Evolutionary conservation across 2,797 vertebrate species (phyloP).

Genomic region (Epinephelus malabaricus): DNA sequence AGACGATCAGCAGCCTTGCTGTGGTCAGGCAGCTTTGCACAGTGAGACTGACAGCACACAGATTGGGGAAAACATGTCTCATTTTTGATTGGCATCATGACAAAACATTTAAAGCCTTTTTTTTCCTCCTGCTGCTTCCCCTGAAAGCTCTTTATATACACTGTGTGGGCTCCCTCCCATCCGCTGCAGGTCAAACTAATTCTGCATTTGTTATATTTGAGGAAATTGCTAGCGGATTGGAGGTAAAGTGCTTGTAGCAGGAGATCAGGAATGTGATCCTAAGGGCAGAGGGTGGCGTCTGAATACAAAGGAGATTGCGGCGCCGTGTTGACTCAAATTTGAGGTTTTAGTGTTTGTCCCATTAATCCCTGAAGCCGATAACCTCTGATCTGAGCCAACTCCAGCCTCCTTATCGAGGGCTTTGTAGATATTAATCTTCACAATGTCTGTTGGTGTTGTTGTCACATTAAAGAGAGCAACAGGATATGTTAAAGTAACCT

Average conservation of each 20-base stretch:
- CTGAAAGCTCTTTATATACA: slow-evolving; percentile 41
- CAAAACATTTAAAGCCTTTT: slow-evolving; percentile 50
- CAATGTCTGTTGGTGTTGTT: slow-evolving; percentile 10
- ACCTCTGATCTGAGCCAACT: slow-evolving; percentile 46
- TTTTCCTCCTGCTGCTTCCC: slow-evolving; percentile 18
- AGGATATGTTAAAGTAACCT: slow-evolving; percentile 15
- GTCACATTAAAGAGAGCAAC: slow-evolving; percentile 36
- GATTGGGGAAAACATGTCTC: slow-evolving; percentile 50
- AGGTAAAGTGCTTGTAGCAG: slow-evolving; percentile 59
- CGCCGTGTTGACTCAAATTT: slow-evolving; percentile 48
- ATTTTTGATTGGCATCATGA: slow-evolving; percentile 62
- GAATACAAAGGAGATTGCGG: slow-evolving; percentile 61
- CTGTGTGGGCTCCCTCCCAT: slow-evolving; percentile 31
- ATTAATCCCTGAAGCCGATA: slow-evolving; percentile 64
- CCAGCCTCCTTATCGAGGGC: slow-evolving; percentile 37
- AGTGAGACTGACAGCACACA: slow-evolving; percentile 44
- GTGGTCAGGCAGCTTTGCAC: slow-evolving; percentile 27
- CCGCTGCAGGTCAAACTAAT: slow-evolving; percentile 73
- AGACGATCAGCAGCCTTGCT: slow-evolving; percentile 17
- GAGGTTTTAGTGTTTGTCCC: slow-evolving; percentile 55
- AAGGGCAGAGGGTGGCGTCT: slow-evolving; percentile 5
- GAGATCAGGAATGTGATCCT: slow-evolving; percentile 64
- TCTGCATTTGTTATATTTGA: slow-evolving; percentile 69
- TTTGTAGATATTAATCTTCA: slow-evolving; percentile 56
- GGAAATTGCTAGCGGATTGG: slow-evolving; percentile 63